Conservation (phyloP, 2,888 invertebrate species). For the Ennomos fuscantarius region DNA sequence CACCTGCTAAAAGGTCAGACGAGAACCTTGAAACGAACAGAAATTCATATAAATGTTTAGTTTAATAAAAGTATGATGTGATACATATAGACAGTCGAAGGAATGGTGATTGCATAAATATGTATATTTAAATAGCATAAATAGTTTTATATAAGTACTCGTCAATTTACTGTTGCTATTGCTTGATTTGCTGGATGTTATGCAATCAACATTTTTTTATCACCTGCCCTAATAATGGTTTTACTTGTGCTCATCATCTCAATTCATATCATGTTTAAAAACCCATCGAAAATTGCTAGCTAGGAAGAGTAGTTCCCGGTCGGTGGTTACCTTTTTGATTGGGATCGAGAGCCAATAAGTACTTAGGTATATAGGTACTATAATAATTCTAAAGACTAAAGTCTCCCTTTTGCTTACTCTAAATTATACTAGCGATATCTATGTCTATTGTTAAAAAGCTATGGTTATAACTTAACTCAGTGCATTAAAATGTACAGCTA, state of each 20-base stretch:
- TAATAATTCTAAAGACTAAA: slow-evolving; percentile 32
- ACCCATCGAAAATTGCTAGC: slow-evolving; percentile 28
- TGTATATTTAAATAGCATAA: slow-evolving; percentile 35
- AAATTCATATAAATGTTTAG: slow-evolving; percentile 35
- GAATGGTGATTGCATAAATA: slow-evolving; percentile 69
- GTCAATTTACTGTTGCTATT: slow-evolving; percentile 34
- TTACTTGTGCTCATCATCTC: slow-evolving; percentile 41
- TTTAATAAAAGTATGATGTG: slow-evolving; percentile 39
- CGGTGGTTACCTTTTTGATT: slow-evolving; percentile 32
- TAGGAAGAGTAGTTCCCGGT: slow-evolving; percentile 39
- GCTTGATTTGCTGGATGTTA: slow-evolving; percentile 39
- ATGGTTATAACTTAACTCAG: slow-evolving; percentile 16
- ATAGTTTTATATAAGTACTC: neutral
- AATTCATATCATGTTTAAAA: slow-evolving; percentile 35
- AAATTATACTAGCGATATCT: slow-evolving; percentile 27
- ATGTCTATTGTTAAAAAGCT: slow-evolving; percentile 9
- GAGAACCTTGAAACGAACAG: slow-evolving; percentile 45
- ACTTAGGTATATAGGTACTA: no score
- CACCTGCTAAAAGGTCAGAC: slow-evolving; percentile 42
- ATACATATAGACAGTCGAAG: slow-evolving; percentile 35
- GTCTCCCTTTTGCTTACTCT: slow-evolving; percentile 26
- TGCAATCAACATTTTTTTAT: slow-evolving; percentile 61
- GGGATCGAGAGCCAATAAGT: slow-evolving; percentile 21
- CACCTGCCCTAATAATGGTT: slow-evolving; percentile 61
- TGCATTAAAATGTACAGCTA: slow-evolving; percentile 1